These are phyloP conservation scores for Dufourea novaeangliae DNA, from an alignment of 1,140 invertebrate species.

Conservation along the genomic window DNA sequence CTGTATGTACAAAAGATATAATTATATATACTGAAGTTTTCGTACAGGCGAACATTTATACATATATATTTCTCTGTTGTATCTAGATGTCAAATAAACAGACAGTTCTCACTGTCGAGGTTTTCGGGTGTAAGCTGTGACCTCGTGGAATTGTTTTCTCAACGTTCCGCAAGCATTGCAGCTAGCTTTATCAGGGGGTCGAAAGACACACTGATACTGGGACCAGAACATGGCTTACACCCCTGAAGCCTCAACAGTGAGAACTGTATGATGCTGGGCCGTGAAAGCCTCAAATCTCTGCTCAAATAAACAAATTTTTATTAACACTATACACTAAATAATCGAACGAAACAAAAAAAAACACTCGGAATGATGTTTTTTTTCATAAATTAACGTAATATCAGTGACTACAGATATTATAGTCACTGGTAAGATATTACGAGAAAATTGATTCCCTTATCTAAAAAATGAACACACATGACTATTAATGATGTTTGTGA, in stretches of 20 bases:
- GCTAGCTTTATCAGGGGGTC: too few relatives aligned
- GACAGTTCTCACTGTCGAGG: too few relatives aligned
- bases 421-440: constrained; percentile 1
- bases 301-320: neutral
- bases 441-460: neutral
- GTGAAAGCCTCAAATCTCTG: too few relatives aligned
- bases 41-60: constrained; percentile 1
- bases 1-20: constrained; percentile 58
- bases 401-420: too few relatives aligned
- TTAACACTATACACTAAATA: neutral
- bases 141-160: too few relatives aligned
- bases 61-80: neutral
- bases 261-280: too few relatives aligned
- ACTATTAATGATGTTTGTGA: neutral
- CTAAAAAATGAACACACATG: constrained; percentile 8
- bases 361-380: constrained; percentile 28
- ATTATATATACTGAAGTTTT: constrained; percentile 23
- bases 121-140: too few relatives aligned
- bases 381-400: constrained; percentile 8
- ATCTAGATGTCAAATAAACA: constrained; percentile 3
- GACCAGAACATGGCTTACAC: too few relatives aligned
- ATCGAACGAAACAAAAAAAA: neutral
- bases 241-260: too few relatives aligned
- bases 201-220: too few relatives aligned
- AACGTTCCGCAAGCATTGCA: too few relatives aligned